These are phyloP conservation scores for Zapus hudsonius DNA, from an alignment of 2,113 vertebrate species.

Conservation along the genomic window DNA sequence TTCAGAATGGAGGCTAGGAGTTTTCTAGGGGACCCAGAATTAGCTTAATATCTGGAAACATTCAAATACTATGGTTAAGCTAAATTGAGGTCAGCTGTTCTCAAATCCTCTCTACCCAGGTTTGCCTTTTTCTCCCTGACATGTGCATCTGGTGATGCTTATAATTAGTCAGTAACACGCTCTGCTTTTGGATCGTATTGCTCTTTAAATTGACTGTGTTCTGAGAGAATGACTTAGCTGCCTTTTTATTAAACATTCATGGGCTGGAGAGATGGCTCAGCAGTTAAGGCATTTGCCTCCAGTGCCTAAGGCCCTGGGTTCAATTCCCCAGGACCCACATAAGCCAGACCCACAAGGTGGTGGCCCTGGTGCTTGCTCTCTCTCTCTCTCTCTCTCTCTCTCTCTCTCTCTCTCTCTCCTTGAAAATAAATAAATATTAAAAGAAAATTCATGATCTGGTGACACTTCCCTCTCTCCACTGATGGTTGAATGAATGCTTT, in stretches of 20 bases:
- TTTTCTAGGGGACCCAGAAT: background rate
- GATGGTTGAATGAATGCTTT: background rate
- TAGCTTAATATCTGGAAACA: background rate
- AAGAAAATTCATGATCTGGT: no score
- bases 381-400: no score
- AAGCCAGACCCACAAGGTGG: no score
- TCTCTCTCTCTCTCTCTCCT: no score
- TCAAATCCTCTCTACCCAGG: background rate
- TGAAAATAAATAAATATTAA: no score
- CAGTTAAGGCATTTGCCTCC: no score
- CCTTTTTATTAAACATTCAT: constrained; percentile 26
- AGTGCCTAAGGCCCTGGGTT: no score
- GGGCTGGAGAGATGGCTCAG: no score
- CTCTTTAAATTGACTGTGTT: background rate
- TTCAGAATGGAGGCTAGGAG: background rate
- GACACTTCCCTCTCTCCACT: background rate
- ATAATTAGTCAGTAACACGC: background rate
- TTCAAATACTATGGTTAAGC: background rate
- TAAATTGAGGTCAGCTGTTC: background rate
- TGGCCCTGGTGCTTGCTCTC: no score
- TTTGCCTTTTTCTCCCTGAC: background rate
- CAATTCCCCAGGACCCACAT: no score
- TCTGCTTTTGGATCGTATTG: constrained; percentile 29
- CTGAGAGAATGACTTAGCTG: background rate
- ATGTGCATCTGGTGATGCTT: background rate